Evolutionary conservation across 2,888 invertebrate genomes (phyloP), one percentile per base, ranked within the genome.

Genomic region (Pantelozetes paolii): DNA sequence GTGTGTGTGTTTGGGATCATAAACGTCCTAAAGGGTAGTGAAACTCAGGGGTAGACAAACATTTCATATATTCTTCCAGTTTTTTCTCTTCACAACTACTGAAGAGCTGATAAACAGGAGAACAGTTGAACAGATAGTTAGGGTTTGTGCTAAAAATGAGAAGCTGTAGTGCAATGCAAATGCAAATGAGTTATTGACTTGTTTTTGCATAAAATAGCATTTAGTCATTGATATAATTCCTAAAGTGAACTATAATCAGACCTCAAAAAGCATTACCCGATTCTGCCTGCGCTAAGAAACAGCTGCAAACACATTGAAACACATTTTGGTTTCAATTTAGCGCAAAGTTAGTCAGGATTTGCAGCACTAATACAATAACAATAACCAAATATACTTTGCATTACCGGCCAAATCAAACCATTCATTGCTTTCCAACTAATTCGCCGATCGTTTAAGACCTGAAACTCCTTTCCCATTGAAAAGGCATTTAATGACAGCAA

Each of bases 121-220:
- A 18, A 57, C 15, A 57, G 18, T 2, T 6, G 30, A 23, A 57
- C 28, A 30, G 36, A 64, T 15, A n/a, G n/a, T 64, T 36, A 36
- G 28, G 32, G 59, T 18, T 18, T 2, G n/a, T 45, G 36, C 8
- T 8, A 23, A 20, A 45, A 15, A 42, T 40, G 23, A 23, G 69
- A 23, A 69, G 69, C 45, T n/a, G 26, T 69, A 28, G n/a, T 36
- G 45, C 23, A 1, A 69, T 69, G 69, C 69, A 36, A 1, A 69
- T 69, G 69, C 69, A 69, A 69, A 69, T 69, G 69, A 69, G 69
- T 69, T 69, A 69, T 69, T 69, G 69, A 69, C 69, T 69, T 69
- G 69, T 69, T 69, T 67, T 69, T 69, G 69, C 69, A 69, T 69
- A 69, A 69, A 69, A 69, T 40, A 69, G 45, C 69, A 69, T 69